phyloP scores from a whole-genome alignment of 2,113 vertebrate genomes.

The Carlito syrichta region DNA sequence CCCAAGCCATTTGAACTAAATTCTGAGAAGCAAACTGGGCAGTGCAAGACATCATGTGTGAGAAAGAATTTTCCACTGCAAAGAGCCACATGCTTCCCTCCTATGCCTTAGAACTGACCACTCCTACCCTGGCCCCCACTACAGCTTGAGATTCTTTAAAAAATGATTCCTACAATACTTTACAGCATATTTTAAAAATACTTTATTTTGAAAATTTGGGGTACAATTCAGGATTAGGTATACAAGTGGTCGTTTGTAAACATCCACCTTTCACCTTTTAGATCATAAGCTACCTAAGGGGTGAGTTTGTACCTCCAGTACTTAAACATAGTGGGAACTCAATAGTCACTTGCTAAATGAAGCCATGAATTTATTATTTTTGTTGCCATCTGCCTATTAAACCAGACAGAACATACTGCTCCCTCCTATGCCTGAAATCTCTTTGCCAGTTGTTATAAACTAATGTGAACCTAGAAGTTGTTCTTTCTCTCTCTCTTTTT shows the following conservation, averaged over 20 bases:
- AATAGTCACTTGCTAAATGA: neutral
- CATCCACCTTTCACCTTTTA: neutral
- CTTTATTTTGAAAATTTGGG: too few relatives aligned
- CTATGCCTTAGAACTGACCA: fast-evolving
- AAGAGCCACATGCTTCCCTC: neutral
- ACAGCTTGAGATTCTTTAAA: neutral
- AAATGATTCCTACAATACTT: neutral
- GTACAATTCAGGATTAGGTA: too few relatives aligned
- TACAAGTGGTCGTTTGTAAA: too few relatives aligned
- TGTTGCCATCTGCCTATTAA: neutral
- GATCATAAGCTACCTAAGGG: neutral
- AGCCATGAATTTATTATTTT: neutral
- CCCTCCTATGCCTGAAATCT: neutral
- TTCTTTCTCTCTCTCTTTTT: too few relatives aligned
- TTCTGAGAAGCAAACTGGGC: neutral
- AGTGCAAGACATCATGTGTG: neutral
- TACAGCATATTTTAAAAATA: too few relatives aligned
- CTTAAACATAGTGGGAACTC: neutral
- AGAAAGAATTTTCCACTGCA: neutral
- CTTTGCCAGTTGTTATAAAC: neutral
- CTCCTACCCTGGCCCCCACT: neutral
- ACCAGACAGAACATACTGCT: neutral
- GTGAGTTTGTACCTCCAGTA: neutral
- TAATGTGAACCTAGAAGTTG: neutral
- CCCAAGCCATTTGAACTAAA: neutral